Conservation (phyloP, 2,888 invertebrate genomes). For the Pseudococcus jackbeardsleyi region DNA sequence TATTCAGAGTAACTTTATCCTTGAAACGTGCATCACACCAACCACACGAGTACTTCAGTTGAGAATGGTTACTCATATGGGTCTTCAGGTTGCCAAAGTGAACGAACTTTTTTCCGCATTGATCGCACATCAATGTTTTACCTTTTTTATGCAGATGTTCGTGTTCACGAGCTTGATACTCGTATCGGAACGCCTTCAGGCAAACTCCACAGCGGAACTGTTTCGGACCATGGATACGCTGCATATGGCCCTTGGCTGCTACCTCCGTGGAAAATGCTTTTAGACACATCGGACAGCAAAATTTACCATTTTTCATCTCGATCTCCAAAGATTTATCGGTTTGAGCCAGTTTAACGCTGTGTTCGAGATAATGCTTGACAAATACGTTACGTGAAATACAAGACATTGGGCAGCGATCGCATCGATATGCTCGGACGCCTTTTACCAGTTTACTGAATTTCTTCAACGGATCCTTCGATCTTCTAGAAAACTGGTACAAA, state of each 20-base stretch:
- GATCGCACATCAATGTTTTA: conserved; percentile 44
- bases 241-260: not conserved
- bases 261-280: not conserved
- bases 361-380: not conserved
- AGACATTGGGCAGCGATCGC: not conserved
- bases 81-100: not conserved
- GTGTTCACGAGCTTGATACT: not conserved
- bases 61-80: conserved; percentile 8
- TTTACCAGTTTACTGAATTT: not conserved
- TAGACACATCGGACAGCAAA: not conserved
- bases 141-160: not conserved
- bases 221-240: not conserved
- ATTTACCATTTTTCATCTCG: not conserved
- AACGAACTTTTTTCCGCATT: conserved; percentile 30
- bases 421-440: not conserved
- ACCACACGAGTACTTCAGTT: not conserved
- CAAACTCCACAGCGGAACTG: conserved; percentile 8
- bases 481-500: not conserved
- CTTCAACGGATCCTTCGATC: not conserved
- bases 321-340: not conserved
- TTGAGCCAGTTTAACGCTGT: not conserved
- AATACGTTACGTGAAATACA: conserved; percentile 15
- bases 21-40: not conserved
- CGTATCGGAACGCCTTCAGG: conserved; percentile 19
- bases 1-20: not conserved